Percentiles rank a stretch among this genome's conserved stretches.
Conservation (phyloP, 2,797 vertebrate species). For the Pseudotriccus pelzelni region DNA sequence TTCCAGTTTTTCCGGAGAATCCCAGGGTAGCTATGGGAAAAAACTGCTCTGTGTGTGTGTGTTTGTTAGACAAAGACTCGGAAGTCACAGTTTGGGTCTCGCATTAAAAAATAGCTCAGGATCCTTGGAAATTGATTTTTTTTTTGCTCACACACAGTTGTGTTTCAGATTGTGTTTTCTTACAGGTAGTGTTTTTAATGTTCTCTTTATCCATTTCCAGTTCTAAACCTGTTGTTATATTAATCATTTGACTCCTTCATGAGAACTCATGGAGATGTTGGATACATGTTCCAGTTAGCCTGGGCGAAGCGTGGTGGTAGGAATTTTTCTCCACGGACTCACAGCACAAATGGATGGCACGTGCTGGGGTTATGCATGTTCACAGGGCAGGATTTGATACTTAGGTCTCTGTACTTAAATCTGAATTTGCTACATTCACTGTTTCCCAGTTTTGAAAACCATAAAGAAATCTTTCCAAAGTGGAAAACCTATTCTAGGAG, state of each 20-base stretch:
- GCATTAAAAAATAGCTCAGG: not conserved
- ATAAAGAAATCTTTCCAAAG: not conserved
- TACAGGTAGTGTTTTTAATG: not conserved
- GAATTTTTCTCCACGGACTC: not conserved
- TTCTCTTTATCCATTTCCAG: not conserved
- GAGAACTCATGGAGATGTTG: not conserved
- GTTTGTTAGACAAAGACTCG: conserved; percentile 4
- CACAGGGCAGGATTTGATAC: not conserved
- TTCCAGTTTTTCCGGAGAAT: not conserved
- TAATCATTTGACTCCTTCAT: not conserved
- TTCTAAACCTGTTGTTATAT: not conserved
- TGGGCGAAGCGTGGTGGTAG: not conserved
- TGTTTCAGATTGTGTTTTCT: not conserved
- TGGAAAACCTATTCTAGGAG: not conserved
- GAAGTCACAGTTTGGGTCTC: not conserved
- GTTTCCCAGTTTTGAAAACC: not conserved
- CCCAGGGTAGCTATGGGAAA: not conserved
- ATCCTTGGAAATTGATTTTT: not conserved
- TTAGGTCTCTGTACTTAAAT: not conserved
- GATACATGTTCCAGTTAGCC: not conserved
- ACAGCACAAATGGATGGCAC: not conserved
- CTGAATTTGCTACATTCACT: rapidly evolving
- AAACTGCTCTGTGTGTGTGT: not conserved
- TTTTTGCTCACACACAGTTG: not conserved
- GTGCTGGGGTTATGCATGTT: rapidly evolving